phyloP scores from a whole-genome alignment of 2,113 vertebrate species.

The Pelvicachromis taeniatus region DNA sequence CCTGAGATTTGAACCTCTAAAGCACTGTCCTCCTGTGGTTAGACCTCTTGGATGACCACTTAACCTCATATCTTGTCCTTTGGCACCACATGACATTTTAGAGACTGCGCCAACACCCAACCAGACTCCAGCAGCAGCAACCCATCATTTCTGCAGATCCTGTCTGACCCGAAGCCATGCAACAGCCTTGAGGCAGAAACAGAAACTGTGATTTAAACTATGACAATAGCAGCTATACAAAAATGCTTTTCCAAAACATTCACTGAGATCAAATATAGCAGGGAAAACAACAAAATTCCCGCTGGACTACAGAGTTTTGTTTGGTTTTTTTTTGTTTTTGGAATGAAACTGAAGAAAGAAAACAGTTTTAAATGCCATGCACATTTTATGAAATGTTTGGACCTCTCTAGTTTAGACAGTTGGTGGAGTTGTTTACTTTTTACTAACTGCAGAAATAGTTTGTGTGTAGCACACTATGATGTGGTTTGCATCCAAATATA shows the following conservation, averaged over 20 bases:
- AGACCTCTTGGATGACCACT: slow-evolving; percentile 1
- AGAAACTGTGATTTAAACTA: background rate
- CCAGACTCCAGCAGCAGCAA: background rate
- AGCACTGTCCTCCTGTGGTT: background rate
- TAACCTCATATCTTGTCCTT: slow-evolving; percentile 21
- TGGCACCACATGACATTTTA: slow-evolving; percentile 3
- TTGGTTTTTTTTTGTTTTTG: background rate
- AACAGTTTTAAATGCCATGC: background rate
- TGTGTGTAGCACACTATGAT: background rate
- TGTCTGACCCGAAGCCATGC: background rate
- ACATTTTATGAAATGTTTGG: background rate
- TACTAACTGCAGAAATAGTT: background rate
- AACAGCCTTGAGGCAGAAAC: background rate
- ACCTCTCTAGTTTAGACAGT: background rate
- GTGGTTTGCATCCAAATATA: background rate
- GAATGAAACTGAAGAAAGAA: background rate
- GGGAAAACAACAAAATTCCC: background rate
- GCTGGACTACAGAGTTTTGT: background rate
- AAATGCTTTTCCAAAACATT: background rate
- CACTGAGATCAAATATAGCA: background rate
- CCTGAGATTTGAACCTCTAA: slow-evolving; percentile 11
- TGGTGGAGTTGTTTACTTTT: slow-evolving; percentile 19
- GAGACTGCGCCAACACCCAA: background rate
- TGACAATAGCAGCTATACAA: background rate
- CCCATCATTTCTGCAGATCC: background rate